Percentiles rank a stretch among this genome's conserved stretches.
Conservation (phyloP, 2,113 vertebrate species). For the Otolemur garnettii region DNA sequence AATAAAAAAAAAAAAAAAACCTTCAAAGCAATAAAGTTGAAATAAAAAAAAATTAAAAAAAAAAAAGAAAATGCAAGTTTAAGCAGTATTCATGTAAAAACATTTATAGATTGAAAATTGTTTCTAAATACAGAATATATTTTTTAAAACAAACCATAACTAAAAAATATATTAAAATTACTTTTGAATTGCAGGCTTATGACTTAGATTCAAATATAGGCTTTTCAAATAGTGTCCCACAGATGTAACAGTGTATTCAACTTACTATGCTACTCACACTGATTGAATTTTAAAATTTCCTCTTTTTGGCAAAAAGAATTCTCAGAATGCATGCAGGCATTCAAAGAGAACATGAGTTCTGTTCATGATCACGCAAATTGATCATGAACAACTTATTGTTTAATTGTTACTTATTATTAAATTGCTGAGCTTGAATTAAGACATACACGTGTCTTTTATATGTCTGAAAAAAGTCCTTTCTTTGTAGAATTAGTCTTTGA, state of each 20-base stretch:
- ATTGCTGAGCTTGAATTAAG: not conserved
- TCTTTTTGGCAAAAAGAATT: not conserved
- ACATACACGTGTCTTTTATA: conserved; percentile 18
- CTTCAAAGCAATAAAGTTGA: too few relatives aligned
- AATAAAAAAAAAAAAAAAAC: too few relatives aligned
- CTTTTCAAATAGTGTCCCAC: not conserved
- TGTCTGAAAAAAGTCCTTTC: conserved; percentile 2
- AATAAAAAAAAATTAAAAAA: too few relatives aligned
- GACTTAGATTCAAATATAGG: not conserved
- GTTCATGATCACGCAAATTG: conserved; percentile 20
- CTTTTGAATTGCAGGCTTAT: not conserved
- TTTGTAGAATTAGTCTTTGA: conserved; percentile 24
- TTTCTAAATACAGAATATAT: conserved; percentile 28
- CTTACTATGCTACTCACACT: not conserved
- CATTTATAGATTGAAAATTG: not conserved
- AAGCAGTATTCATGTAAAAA: conserved; percentile 32
- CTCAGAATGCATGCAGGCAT: conserved; percentile 5
- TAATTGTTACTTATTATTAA: conserved; percentile 19
- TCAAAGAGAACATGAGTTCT: conserved; percentile 3
- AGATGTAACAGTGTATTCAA: not conserved
- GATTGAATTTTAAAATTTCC: conserved; percentile 13
- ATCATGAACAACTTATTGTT: not conserved
- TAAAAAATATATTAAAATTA: conserved; percentile 56
- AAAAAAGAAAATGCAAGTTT: conserved; percentile 49
- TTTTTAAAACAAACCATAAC: not conserved